A percentile compares a stretch with the other conserved stretches of the same genome.
Conservation (phyloP, 2,888 invertebrate genomes). For the Melanophora roralis region DNA sequence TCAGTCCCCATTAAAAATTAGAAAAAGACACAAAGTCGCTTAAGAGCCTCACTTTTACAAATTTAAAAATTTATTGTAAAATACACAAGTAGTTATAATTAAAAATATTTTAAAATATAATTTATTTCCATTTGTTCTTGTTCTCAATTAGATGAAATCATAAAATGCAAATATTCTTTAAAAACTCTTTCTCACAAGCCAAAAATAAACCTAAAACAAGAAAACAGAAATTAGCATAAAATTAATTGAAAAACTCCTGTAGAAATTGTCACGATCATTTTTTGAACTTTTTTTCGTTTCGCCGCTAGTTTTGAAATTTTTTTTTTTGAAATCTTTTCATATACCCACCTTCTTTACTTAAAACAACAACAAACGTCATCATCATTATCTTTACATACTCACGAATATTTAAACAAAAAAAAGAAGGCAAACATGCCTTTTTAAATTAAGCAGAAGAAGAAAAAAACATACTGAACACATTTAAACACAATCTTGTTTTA, state of each 20-base stretch:
- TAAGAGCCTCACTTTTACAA: too few species aligned
- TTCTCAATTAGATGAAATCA: conserved; percentile 43
- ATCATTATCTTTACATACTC: conserved; percentile 58
- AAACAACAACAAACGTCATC: conserved; percentile 38
- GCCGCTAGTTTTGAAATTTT: conserved; percentile 13
- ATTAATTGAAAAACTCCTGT: conserved; percentile 62
- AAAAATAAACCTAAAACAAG: not conserved
- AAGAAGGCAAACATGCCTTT: conserved; percentile 4
- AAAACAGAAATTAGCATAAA: conserved; percentile 60
- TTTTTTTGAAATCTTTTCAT: conserved; percentile 26
- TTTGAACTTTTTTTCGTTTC: conserved; percentile 9
- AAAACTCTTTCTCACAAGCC: conserved; percentile 38
- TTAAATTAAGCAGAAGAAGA: not conserved
- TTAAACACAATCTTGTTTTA: conserved; percentile 21
- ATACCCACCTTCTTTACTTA: conserved; percentile 53
- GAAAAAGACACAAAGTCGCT: too few species aligned
- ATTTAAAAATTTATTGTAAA: too few species aligned
- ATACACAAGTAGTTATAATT: too few species aligned
- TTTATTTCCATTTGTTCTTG: conserved; percentile 8
- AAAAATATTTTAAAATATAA: not conserved
- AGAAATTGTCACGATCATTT: conserved; percentile 61
- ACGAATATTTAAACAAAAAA: conserved; percentile 52
- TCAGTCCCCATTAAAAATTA: too few species aligned
- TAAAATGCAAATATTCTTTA: conserved; percentile 36
- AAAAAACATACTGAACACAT: not conserved